Evolutionary conservation across 2,797 vertebrate genomes (phyloP).

Genomic region (Artibeus jamaicensis): DNA sequence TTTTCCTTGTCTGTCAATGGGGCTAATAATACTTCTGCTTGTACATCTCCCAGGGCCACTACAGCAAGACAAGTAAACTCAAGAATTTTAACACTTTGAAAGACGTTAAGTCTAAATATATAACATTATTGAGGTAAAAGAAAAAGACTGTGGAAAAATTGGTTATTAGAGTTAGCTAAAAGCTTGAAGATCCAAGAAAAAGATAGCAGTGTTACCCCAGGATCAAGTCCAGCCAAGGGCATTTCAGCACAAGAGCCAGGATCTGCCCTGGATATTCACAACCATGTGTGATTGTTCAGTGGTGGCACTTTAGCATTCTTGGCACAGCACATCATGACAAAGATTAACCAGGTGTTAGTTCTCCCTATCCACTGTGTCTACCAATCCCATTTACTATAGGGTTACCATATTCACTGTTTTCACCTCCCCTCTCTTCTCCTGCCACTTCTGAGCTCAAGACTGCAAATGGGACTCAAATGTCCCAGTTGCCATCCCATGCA

Average conservation of each 20-base stretch:
- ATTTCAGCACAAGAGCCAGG: not conserved
- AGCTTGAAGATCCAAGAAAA: not conserved
- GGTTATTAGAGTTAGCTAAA: not conserved
- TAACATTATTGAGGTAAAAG: not conserved
- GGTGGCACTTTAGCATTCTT: not conserved
- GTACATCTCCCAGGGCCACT: not conserved
- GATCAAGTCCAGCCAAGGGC: not conserved
- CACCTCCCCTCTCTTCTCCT: not conserved
- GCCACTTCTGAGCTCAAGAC: not conserved
- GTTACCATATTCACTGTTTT: not conserved
- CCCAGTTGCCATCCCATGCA: not conserved
- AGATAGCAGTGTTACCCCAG: not conserved
- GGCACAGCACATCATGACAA: too few species aligned
- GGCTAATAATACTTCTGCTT: not conserved
- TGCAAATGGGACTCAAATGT: not conserved
- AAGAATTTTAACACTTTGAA: not conserved
- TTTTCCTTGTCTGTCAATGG: not conserved
- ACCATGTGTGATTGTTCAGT: not conserved
- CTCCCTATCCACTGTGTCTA: not conserved
- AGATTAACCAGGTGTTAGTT: not conserved
- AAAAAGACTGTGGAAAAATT: not conserved
- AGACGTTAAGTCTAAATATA: not conserved
- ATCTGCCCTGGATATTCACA: not conserved
- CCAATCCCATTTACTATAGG: not conserved
- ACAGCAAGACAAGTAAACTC: not conserved